Percentiles rank a stretch among this genome's conserved stretches.
Conservation (phyloP, 2,888 invertebrate species). For the Plutella xylostella region DNA sequence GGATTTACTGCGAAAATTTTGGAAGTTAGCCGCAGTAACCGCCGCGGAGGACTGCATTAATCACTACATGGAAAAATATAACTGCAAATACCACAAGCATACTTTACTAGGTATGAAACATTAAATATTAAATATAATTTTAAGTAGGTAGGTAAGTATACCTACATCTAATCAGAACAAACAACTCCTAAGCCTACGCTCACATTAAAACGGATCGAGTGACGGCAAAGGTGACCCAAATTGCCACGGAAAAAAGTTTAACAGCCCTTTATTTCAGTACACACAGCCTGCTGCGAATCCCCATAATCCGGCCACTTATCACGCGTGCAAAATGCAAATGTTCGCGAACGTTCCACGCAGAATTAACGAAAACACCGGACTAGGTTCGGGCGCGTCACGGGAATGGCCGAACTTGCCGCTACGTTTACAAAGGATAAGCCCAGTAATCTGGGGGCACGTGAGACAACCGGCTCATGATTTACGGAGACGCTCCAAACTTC, state of each 20-base stretch:
- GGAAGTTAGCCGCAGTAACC: slow-evolving; percentile 63
- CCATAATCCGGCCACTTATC: slow-evolving; percentile 67
- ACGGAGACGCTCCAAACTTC: not conserved
- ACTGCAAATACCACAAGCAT: no score
- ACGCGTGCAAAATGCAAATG: slow-evolving; percentile 71
- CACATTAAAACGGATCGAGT: slow-evolving; percentile 61
- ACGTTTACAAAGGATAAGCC: slow-evolving; percentile 47
- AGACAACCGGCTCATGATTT: slow-evolving; percentile 1
- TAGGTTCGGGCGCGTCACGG: slow-evolving; percentile 38
- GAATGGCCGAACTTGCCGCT: slow-evolving; percentile 59
- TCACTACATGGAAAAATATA: slow-evolving; percentile 54
- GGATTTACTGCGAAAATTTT: slow-evolving; percentile 64
- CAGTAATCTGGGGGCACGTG: slow-evolving; percentile 31
- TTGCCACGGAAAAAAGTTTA: slow-evolving; percentile 66
- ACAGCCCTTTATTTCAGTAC: slow-evolving; percentile 67
- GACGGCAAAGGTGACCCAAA: slow-evolving; percentile 69
- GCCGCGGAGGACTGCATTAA: slow-evolving; percentile 54
- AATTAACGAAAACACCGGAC: slow-evolving; percentile 54
- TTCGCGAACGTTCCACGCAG: slow-evolving; percentile 48
- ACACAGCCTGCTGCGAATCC: slow-evolving; percentile 65
- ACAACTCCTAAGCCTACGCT: slow-evolving; percentile 24
- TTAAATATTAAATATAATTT: no score
- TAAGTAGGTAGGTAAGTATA: no score
- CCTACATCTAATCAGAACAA: slow-evolving; percentile 53
- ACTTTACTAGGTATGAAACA: no score